phyloP scores from a whole-genome alignment of 2,113 vertebrate species.

The Neoarius graeffei region DNA sequence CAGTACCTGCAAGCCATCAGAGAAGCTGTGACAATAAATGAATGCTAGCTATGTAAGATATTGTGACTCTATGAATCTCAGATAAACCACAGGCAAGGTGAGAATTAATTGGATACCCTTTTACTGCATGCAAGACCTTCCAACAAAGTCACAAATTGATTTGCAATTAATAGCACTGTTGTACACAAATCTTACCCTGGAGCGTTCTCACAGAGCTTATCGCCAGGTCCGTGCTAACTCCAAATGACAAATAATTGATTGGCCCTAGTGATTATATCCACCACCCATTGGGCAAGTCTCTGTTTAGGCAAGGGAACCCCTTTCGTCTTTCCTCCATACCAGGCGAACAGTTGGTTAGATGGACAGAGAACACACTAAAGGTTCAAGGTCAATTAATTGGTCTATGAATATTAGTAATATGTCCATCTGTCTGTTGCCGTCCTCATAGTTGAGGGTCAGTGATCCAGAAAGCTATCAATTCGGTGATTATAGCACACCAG shows the following conservation, averaged over 20 bases:
- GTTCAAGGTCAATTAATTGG: not conserved
- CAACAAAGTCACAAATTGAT: not conserved
- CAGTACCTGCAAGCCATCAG: too few species aligned
- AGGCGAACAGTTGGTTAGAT: not conserved
- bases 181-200: not conserved
- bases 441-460: too few species aligned
- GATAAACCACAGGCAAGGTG: not conserved
- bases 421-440: not conserved
- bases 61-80: too few species aligned
- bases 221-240: not conserved
- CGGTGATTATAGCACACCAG: too few species aligned
- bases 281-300: not conserved
- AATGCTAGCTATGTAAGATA: too few species aligned
- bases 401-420: not conserved
- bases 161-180: not conserved
- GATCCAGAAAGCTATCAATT: too few species aligned
- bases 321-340: not conserved
- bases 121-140: not conserved
- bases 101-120: not conserved
- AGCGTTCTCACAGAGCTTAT: not conserved
- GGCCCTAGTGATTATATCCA: not conserved
- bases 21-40: too few species aligned
- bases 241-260: conserved; percentile 6
- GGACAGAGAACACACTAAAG: not conserved
- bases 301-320: not conserved